Evolutionary conservation across 2,113 vertebrate species (phyloP).

Genomic region (Steatornis caripensis): DNA sequence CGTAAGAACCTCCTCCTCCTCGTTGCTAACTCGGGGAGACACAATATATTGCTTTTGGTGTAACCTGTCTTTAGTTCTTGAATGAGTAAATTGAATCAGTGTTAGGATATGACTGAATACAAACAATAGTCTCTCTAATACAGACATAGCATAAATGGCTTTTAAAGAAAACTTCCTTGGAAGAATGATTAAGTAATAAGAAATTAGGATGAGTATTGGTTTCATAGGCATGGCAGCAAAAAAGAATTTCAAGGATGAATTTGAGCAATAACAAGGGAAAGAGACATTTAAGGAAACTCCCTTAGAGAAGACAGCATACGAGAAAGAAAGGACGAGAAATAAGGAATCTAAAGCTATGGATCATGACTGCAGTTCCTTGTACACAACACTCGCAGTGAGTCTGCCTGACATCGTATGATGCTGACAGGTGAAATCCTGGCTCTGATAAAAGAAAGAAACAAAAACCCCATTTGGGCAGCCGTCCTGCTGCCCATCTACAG

Average conservation of each 20-base stretch:
- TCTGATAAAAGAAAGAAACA: not conserved
- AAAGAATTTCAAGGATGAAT: not conserved
- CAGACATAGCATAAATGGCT: not conserved
- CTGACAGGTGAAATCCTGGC: not conserved
- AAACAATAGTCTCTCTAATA: not conserved
- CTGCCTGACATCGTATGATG: not conserved
- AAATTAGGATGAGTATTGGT: not conserved
- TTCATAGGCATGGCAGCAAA: not conserved
- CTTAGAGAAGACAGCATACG: not conserved
- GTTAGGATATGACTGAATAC: not conserved
- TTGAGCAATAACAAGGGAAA: not conserved
- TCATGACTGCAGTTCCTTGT: not conserved
- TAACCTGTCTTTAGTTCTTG: not conserved
- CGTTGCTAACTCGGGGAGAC: not conserved
- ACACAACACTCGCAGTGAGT: not conserved
- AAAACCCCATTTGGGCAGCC: not conserved
- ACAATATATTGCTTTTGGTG: not conserved
- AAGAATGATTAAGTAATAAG: not conserved
- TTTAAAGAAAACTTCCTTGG: not conserved
- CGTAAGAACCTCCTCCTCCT: not conserved
- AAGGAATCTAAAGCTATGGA: not conserved
- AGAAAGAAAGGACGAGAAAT: not conserved
- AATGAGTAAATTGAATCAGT: not conserved
- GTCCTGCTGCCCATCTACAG: not conserved
- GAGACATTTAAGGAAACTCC: not conserved